Conservation (phyloP, 2,113 vertebrate genomes). For the Rissa tridactyla region DNA sequence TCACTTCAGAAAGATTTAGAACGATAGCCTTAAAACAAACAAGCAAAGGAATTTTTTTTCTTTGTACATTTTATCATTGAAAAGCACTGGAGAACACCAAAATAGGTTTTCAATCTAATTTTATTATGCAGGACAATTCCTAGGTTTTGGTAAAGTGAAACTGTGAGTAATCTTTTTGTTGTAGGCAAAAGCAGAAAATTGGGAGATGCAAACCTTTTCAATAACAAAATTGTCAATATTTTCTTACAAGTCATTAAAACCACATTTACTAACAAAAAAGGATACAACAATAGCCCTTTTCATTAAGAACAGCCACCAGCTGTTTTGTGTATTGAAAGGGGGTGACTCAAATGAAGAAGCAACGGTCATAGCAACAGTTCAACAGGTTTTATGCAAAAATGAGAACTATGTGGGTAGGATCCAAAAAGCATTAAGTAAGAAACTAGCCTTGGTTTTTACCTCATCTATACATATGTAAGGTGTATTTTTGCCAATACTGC, state of each 20-base stretch:
- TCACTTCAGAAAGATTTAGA: not conserved
- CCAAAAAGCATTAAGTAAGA: not conserved
- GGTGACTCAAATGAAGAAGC: conserved; percentile 12
- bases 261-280: not conserved
- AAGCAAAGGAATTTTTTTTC: not conserved
- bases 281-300: not conserved
- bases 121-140: not conserved
- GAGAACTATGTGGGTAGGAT: not conserved
- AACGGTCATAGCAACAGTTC: conserved; percentile 2
- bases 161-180: not conserved
- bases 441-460: not conserved
- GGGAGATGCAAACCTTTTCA: not conserved
- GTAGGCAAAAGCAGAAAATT: not conserved
- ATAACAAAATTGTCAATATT: not conserved
- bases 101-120: not conserved
- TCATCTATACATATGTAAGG: not conserved
- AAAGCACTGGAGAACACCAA: not conserved
- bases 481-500: not conserved
- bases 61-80: not conserved
- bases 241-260: not conserved
- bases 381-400: conserved; percentile 25
- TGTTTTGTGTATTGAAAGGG: not conserved
- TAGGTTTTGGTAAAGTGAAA: not conserved
- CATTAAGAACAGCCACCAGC: not conserved
- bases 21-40: not conserved